Base-by-base conservation (phyloP, 2,113 vertebrate genomes). In the Okapia johnstoni region DNA sequence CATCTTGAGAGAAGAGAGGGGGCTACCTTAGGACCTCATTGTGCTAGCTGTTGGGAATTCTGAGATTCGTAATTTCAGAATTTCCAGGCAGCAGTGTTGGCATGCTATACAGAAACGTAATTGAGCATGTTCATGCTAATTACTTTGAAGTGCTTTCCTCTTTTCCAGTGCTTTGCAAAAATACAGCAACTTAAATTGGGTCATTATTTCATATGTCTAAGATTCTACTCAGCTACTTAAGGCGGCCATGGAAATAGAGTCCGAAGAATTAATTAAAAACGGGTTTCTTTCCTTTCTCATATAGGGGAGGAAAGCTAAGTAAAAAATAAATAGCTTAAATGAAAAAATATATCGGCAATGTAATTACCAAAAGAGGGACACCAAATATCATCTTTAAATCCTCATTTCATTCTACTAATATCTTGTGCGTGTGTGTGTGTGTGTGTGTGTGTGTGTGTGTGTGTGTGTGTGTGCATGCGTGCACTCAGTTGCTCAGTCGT, bases 141-240 rank as follows among this genome's bases (percentile, higher is more conserved):
- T 97, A 96, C 97, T 97, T 97, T 92, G 85, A 93, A 79, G 83
- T 80, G 15, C 95, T 98, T 98, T 98, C 80, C 98, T 97, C 96
- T 97, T 96, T 98, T 97, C 97, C 98, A 96, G 95, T 13, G 93
- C 97, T 97, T 97, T 98, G 86, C 86, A 89, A 97, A 98, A 98
- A 97, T 58, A 98, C 90, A 94, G 96, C 95, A 95, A 97, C 93
- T 97, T 97, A 97, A 97, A 98, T 91, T 98, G 97, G 93, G 90
- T 97, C 97, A 92, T 98, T 98, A 98, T 98, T 98, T 97, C 96
- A 93, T 89, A 55, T 91, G 97, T 86, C 96, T 96, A 92, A 97
- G 94, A 93, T 96, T 96, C 93, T 95, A 63, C 94, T 95, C 85
- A 58, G 93, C 85, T 97, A 95, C 97, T 97, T 98, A 91, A 83